These are phyloP conservation scores for Schizaphis graminum DNA, from an alignment of 2,888 invertebrate genomes.

Conservation along the genomic window DNA sequence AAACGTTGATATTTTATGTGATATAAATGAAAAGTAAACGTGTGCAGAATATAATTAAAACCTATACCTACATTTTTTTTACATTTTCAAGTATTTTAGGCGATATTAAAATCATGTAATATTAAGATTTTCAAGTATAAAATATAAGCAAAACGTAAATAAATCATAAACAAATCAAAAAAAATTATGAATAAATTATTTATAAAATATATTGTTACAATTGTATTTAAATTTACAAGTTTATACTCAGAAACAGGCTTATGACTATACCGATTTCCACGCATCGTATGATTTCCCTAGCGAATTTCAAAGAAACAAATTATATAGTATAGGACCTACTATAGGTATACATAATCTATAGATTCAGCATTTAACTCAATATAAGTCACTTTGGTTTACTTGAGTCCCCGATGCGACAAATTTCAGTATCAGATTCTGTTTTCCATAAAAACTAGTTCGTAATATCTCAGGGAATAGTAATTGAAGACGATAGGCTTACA, in stretches of 20 bases:
- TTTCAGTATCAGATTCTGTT: background rate
- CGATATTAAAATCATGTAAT: background rate
- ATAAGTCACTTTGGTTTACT: background rate
- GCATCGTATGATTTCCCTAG: constrained; percentile 22
- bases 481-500: background rate
- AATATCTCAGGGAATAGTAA: background rate
- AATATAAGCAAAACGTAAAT: background rate
- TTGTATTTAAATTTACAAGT: background rate
- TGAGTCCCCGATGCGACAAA: background rate
- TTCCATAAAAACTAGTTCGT: background rate
- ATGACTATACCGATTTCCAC: background rate
- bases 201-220: background rate
- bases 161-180: background rate
- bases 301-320: constrained; percentile 9
- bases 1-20: background rate
- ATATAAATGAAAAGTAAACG: background rate
- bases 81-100: background rate
- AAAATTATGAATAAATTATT: background rate
- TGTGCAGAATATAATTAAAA: background rate
- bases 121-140: background rate
- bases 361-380: background rate
- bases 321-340: background rate
- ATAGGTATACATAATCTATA: background rate
- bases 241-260: background rate
- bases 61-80: background rate